A percentile compares a stretch with the other conserved stretches of the same genome.
These are phyloP conservation scores for Euglossa dilemma DNA, from an alignment of 1,140 invertebrate genomes.

Conservation along the genomic window DNA sequence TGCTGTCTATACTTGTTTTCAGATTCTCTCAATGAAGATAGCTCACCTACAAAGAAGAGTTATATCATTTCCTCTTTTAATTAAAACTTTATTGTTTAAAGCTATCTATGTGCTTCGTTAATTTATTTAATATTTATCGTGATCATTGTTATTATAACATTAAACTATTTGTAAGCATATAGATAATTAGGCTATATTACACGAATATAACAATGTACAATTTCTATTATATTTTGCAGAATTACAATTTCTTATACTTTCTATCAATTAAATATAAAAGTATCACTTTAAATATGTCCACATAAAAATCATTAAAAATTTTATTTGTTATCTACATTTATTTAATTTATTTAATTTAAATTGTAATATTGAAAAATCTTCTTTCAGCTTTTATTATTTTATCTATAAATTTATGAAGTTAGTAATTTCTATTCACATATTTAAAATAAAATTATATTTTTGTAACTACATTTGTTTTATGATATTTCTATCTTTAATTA, in stretches of 20 bases:
- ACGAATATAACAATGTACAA: not conserved
- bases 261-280: not conserved
- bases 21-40: conserved; percentile 89
- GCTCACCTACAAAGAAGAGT: conserved; percentile 85
- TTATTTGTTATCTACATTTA: not conserved
- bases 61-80: conserved; percentile 58
- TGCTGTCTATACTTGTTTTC: conserved; percentile 93
- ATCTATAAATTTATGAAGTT: too few relatives aligned
- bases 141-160: conserved; percentile 6
- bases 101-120: conserved; percentile 53
- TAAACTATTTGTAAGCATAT: not conserved
- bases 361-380: not conserved
- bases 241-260: not conserved
- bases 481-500: too few relatives aligned
- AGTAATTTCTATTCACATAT: too few relatives aligned
- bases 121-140: conserved; percentile 31
- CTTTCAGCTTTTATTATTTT: too few relatives aligned
- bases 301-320: not conserved
- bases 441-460: too few relatives aligned
- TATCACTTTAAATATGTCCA: not conserved
- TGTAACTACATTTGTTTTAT: too few relatives aligned
- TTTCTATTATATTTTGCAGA: not conserved
- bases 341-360: not conserved
- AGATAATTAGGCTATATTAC: not conserved
- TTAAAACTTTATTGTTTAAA: conserved; percentile 23